These are phyloP conservation scores for Notoglanidium macrostoma DNA, from an alignment of 2,797 vertebrate species.

Conservation along the genomic window DNA sequence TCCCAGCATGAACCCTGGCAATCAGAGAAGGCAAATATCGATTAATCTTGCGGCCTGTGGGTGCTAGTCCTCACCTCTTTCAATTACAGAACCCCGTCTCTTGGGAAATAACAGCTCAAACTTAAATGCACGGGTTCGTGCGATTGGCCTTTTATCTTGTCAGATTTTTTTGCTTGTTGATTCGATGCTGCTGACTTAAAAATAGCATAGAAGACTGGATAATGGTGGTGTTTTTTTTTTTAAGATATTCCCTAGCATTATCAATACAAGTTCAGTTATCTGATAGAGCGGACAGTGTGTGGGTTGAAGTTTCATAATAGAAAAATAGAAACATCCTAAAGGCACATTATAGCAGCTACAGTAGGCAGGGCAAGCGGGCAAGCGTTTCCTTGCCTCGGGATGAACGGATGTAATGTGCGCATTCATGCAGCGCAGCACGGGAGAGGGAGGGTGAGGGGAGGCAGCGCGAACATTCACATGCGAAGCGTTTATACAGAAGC, in stretches of 20 bases:
- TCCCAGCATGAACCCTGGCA: constrained; percentile 19
- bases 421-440: constrained; percentile 33
- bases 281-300: not conserved
- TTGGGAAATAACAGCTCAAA: constrained; percentile 11
- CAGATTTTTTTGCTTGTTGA: not conserved
- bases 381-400: not conserved
- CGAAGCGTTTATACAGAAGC: constrained; percentile 40
- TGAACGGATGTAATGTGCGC: constrained; percentile 27
- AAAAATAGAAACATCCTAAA: not conserved
- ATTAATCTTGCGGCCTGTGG: constrained; percentile 38
- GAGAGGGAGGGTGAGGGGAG: constrained; percentile 35
- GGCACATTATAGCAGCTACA: not conserved
- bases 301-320: not conserved
- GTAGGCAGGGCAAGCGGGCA: not conserved
- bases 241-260: not conserved
- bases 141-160: not conserved
- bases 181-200: not conserved
- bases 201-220: not conserved
- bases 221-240: no score
- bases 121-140: not conserved
- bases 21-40: constrained; percentile 37
- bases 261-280: not conserved
- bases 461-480: constrained; percentile 18
- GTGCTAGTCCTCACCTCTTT: constrained; percentile 4
- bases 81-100: constrained; percentile 13